Evolutionary conservation across 2,888 invertebrate genomes (phyloP).

Genomic region (Griposia aprilina): DNA sequence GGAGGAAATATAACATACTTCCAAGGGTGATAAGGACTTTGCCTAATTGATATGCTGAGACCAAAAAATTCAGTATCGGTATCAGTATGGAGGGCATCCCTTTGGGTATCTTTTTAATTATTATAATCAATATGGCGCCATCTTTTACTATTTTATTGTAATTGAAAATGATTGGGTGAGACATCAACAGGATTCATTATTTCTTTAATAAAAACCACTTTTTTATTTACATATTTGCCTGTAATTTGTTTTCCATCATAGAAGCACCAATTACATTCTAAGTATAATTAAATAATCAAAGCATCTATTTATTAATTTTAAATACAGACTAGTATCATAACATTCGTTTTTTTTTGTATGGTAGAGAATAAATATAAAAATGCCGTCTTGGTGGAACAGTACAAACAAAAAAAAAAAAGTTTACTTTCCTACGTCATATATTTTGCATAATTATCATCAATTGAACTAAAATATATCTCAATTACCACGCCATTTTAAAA

Average conservation of each 20-base stretch:
- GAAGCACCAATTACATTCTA: neutral
- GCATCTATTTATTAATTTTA: neutral
- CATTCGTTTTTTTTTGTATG: neutral
- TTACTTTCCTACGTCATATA: neutral
- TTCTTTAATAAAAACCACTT: neutral
- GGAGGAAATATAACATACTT: conserved; percentile 69
- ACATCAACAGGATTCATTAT: neutral
- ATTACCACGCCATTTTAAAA: neutral
- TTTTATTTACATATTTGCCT: too few species aligned
- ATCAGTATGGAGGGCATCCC: conserved; percentile 8
- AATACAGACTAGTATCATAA: neutral
- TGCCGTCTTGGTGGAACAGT: rapidly evolving
- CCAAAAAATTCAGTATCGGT: conserved; percentile 46
- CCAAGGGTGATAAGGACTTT: conserved; percentile 60
- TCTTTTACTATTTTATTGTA: neutral
- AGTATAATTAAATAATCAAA: neutral
- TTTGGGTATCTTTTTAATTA: neutral
- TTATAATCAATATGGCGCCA: too few species aligned
- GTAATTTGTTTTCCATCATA: neutral
- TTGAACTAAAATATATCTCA: neutral
- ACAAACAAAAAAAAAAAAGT: too few species aligned
- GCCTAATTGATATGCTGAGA: conserved; percentile 61
- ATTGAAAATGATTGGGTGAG: neutral
- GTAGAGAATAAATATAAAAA: neutral
- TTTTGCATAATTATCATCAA: neutral